phyloP scores from a whole-genome alignment of 2,888 invertebrate species.

The Drosophila monieri region DNA sequence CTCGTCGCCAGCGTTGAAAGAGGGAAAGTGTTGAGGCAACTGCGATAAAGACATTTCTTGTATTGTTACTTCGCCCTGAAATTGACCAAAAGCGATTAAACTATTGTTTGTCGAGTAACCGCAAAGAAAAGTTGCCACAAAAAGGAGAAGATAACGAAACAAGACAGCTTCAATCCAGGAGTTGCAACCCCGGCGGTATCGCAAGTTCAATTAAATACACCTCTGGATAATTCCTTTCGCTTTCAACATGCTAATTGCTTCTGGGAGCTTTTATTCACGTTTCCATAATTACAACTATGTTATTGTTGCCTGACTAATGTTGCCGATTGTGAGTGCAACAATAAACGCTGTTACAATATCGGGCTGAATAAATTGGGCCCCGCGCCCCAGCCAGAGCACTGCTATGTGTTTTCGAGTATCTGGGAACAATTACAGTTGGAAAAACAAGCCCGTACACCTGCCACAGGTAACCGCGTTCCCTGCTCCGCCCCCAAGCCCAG shows the following conservation, averaged over 20 bases:
- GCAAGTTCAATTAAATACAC: constrained; percentile 61
- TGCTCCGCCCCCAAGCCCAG: constrained; percentile 41
- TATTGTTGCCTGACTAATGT: constrained; percentile 12
- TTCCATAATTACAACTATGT: constrained; percentile 24
- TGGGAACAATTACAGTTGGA: constrained; percentile 32
- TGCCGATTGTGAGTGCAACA: constrained; percentile 17
- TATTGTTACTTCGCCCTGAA: neutral
- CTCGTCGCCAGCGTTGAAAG: constrained; percentile 23
- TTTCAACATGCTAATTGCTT: constrained; percentile 62
- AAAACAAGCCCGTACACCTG: constrained; percentile 26
- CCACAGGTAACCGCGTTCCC: constrained; percentile 6
- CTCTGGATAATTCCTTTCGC: constrained; percentile 53
- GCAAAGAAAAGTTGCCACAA: neutral
- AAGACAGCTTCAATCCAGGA: neutral
- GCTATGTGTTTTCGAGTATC: constrained; percentile 52
- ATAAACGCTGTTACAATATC: constrained; percentile 19
- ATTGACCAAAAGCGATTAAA: neutral
- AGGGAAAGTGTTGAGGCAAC: constrained; percentile 2
- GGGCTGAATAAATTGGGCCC: constrained; percentile 50
- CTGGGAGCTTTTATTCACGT: constrained; percentile 9
- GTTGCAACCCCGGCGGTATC: constrained; percentile 40
- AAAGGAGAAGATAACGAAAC: neutral
- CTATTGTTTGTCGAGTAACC: neutral
- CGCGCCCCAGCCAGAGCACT: constrained; percentile 56
- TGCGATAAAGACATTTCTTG: constrained; percentile 42